Evolutionary conservation across 2,797 vertebrate species (phyloP).

Genomic region (Tauraco hartlaubi): DNA sequence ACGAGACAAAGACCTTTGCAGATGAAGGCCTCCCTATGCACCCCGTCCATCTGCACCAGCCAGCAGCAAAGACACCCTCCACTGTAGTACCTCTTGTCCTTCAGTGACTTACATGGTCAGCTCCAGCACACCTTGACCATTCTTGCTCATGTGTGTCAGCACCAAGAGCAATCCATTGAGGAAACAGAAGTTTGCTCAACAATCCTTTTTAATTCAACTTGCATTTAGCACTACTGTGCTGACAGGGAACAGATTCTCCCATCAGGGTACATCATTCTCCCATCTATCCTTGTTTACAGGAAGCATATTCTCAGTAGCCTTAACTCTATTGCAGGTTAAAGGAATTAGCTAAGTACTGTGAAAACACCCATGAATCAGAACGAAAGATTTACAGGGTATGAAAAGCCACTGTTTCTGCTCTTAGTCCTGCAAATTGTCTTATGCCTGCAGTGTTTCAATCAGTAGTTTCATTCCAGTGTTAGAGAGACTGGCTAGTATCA

Average conservation of each 20-base stretch:
- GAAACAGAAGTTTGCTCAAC: not conserved
- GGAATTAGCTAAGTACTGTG: not conserved
- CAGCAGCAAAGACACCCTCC: not conserved
- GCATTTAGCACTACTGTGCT: not conserved
- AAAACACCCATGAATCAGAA: not conserved
- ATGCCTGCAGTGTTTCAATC: constrained; percentile 11
- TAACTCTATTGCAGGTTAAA: not conserved
- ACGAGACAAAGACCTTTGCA: not conserved
- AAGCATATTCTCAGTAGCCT: not conserved
- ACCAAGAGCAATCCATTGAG: not conserved
- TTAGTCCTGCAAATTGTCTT: not conserved
- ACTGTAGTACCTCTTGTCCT: not conserved
- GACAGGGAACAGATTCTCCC: not conserved
- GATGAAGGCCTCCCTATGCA: not conserved
- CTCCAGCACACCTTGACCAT: not conserved
- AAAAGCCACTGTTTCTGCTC: constrained; percentile 1
- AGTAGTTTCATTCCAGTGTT: not conserved
- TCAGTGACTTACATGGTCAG: not conserved
- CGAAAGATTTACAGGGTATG: not conserved
- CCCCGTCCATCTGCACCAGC: not conserved
- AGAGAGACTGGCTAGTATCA: constrained; percentile 25
- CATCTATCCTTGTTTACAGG: not conserved
- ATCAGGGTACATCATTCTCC: not conserved
- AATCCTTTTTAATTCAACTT: not conserved
- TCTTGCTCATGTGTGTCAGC: accelerated